Percentiles rank a stretch among this genome's conserved stretches.
phyloP scores from a whole-genome alignment of 2,113 vertebrate species.

The Hemichromis elongatus region DNA sequence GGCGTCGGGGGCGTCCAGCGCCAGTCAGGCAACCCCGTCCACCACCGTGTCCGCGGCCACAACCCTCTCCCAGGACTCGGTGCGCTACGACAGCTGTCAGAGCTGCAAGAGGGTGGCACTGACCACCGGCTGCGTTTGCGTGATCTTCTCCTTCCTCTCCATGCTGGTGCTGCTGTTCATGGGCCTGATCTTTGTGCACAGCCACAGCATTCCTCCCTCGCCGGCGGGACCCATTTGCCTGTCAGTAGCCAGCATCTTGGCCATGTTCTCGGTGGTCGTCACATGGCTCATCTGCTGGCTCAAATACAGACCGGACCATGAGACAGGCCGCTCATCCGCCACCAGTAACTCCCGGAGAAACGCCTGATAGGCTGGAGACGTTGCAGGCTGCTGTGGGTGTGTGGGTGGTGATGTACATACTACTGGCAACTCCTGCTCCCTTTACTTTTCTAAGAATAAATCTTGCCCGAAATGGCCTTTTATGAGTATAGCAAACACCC shows the following conservation, averaged over 20 bases:
- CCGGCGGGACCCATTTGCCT: conserved; percentile 88
- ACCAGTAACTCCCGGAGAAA: conserved; percentile 72
- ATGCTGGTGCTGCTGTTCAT: conserved; percentile 93
- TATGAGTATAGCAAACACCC: conserved; percentile 58
- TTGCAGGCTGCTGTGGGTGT: background rate
- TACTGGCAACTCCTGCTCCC: conserved; percentile 37
- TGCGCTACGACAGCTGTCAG: conserved; percentile 84
- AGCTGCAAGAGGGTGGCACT: conserved; percentile 87
- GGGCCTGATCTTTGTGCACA: conserved; percentile 91
- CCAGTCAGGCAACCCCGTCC: conserved; percentile 58
- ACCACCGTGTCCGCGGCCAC: conserved; percentile 81
- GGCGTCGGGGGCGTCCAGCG: conserved; percentile 52
- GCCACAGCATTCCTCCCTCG: conserved; percentile 81
- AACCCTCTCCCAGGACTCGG: conserved; percentile 78
- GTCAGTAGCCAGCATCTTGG: conserved; percentile 89
- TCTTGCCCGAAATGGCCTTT: conserved; percentile 60
- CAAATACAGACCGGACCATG: conserved; percentile 86
- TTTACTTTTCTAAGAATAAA: conserved; percentile 51
- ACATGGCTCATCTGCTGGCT: conserved; percentile 93
- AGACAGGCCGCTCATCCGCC: conserved; percentile 64
- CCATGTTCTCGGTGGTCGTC: conserved; percentile 89
- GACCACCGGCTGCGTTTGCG: conserved; percentile 89
- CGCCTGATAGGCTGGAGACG: conserved; percentile 53
- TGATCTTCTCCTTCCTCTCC: conserved; percentile 88
- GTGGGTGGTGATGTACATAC: conserved; percentile 38